Percentiles rank a stretch among this genome's conserved stretches.
These are phyloP conservation scores for Cosmorhoe ocellata DNA, from an alignment of 2,888 invertebrate species.

Conservation along the genomic window DNA sequence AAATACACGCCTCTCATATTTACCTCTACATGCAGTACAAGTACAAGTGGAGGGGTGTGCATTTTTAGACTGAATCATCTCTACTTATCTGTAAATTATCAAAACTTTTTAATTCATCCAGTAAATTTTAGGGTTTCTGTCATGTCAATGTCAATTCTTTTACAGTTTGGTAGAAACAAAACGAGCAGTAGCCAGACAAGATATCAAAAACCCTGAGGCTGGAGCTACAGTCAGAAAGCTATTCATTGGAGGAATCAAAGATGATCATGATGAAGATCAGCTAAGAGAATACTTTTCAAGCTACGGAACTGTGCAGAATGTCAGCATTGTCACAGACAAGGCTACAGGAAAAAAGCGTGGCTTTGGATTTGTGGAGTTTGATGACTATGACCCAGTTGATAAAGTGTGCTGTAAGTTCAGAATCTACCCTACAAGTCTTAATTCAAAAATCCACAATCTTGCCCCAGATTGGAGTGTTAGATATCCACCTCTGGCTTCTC, in stretches of 20 bases:
- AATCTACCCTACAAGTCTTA: too few relatives aligned
- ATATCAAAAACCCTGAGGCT: conserved; percentile 95
- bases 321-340: conserved; percentile 96
- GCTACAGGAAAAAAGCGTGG: conserved; percentile 96
- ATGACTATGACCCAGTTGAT: conserved; percentile 98
- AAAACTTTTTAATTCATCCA: too few relatives aligned
- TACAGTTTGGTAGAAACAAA: conserved; percentile 96
- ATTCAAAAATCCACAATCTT: conserved; percentile 63
- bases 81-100: too few relatives aligned
- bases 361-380: conserved; percentile 98
- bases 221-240: conserved; percentile 97
- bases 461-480: conserved; percentile 72
- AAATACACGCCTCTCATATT: too few relatives aligned
- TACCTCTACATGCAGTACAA: too few relatives aligned
- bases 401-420: conserved; percentile 94
- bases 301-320: conserved; percentile 91
- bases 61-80: too few relatives aligned
- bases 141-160: not conserved
- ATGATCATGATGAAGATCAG: conserved; percentile 96
- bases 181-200: conserved; percentile 96
- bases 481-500: conserved; percentile 77
- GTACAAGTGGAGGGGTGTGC: too few relatives aligned
- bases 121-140: not conserved
- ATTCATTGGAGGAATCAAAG: conserved; percentile 97
- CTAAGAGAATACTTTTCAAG: conserved; percentile 91